phyloP scores from a whole-genome alignment of 2,113 vertebrate genomes.

The Nothoprocta perdicaria region DNA sequence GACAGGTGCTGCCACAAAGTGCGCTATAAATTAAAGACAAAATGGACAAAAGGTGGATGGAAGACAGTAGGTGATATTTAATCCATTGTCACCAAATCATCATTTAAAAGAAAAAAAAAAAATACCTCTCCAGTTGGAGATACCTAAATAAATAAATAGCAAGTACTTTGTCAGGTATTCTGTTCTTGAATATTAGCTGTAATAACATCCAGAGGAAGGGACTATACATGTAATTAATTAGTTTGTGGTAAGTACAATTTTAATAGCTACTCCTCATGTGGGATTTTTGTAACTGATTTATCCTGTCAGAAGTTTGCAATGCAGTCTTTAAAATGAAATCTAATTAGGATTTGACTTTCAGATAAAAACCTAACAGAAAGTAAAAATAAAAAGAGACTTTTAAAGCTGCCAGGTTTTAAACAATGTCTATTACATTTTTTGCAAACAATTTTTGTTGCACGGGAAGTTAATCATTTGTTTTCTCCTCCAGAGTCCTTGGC shows the following conservation, averaged over 20 bases:
- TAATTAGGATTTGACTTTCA: not conserved
- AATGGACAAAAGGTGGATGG: not conserved
- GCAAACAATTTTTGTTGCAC: not conserved
- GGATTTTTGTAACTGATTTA: conserved; percentile 7
- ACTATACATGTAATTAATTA: not conserved
- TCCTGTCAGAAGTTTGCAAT: not conserved
- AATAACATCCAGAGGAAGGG: not conserved
- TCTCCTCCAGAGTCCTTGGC: not conserved
- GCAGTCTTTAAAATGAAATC: not conserved
- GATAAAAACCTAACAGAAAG: not conserved
- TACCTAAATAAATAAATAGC: not conserved
- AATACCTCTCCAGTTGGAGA: not conserved
- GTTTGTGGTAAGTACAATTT: not conserved
- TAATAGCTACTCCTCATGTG: not conserved
- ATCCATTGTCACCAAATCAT: not conserved
- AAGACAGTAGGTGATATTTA: not conserved
- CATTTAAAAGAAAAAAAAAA: not conserved
- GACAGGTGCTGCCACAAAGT: not conserved
- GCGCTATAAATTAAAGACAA: not conserved
- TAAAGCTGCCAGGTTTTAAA: not conserved
- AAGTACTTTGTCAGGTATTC: not conserved
- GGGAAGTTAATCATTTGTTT: not conserved
- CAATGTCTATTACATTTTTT: not conserved
- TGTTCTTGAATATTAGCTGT: not conserved
- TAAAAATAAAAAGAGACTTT: not conserved